Evolutionary conservation across 2,797 vertebrate species (phyloP), one percentile per base, ranked within the genome.

Genomic region (Hozukius guyotensis): DNA sequence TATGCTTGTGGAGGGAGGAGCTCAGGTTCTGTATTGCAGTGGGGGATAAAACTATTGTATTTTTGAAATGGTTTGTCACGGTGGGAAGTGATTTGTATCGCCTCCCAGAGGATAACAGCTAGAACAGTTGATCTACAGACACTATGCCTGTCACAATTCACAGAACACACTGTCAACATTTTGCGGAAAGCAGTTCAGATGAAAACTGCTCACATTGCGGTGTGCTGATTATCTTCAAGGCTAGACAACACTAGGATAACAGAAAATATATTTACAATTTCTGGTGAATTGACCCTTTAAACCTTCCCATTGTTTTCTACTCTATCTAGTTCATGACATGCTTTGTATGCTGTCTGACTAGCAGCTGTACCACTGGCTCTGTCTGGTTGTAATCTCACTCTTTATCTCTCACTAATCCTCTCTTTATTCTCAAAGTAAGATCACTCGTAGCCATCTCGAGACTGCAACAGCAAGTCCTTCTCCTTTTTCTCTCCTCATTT

Each of bases 341-440:
- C 52, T 84, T 85, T 74, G 49, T 75, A 75, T 80, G 74, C 72
- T 61, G 36, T 81, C 60, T 81, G 79, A 87, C 79, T 77, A 82
- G 80, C 84, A 77, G 85, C 77, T 84, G 86, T 68, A 78, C 82
- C 80, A 59, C 81, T 78, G 78, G 73, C 87, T 90, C 75, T 65
- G 68, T 61, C 79, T 84, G 49, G 59, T 56, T 84, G 84, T 91
- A 90, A 93, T 93, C 91, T 84, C 25, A 1, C 80, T 84, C 83
- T 93, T 90, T 85, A 92, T 93, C 84, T 86, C 86, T 79, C 81
- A 46, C 72, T 92, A 89, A 93, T 93, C 90, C 87, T 78, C 80
- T 82, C 88, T 85, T 89, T 86, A 84, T 92, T 83, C 83, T 90
- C 72, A 69, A 77, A 78, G 76, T 81, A 66, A 81, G 65, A 88